Evolutionary conservation across 2,888 invertebrate genomes (phyloP).

Genomic region (Habrosyne pyritoides): DNA sequence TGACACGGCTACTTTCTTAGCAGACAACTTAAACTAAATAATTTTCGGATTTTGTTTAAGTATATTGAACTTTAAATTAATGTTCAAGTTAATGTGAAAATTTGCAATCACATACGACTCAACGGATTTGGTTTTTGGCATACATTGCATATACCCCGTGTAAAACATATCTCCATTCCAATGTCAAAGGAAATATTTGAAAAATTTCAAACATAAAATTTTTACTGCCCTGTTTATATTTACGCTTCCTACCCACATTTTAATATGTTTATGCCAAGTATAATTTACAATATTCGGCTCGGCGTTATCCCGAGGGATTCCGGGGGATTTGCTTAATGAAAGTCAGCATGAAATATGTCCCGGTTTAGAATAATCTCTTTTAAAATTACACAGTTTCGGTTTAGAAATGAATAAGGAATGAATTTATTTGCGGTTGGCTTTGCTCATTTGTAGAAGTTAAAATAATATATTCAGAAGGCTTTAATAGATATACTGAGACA

Average conservation of each 20-base stretch:
- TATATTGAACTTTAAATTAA: too few species aligned
- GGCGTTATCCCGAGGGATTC: slow-evolving; percentile 19
- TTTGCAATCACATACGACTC: too few species aligned
- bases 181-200: not conserved
- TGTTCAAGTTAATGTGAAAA: too few species aligned
- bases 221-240: not conserved
- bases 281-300: slow-evolving; percentile 29
- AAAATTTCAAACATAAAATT: not conserved
- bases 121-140: not conserved
- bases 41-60: too few species aligned
- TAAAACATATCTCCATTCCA: not conserved
- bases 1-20: too few species aligned
- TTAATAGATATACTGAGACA: too few species aligned
- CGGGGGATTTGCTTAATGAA: slow-evolving; percentile 32
- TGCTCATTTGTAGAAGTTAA: not conserved
- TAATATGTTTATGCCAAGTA: not conserved
- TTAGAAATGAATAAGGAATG: not conserved
- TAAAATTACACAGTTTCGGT: slow-evolving; percentile 5
- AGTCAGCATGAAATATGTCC: slow-evolving; percentile 27
- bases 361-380: slow-evolving; percentile 12
- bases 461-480: not conserved
- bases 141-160: not conserved
- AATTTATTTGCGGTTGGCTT: not conserved
- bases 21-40: too few species aligned
- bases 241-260: not conserved